phyloP scores from a whole-genome alignment of 2,797 vertebrate species.

The Hemibagrus guttatus region DNA sequence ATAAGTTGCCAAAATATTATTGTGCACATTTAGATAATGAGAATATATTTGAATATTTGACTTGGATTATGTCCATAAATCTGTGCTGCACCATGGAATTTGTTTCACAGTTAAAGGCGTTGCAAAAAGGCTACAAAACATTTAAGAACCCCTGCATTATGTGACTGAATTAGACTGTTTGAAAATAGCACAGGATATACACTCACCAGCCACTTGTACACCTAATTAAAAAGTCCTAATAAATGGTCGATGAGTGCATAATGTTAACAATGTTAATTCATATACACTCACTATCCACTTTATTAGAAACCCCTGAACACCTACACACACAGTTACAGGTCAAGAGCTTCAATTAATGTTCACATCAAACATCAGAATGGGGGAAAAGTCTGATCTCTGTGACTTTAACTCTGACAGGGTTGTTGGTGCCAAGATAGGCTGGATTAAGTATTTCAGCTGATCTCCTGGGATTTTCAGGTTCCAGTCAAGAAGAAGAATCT shows the following conservation, averaged over 20 bases:
- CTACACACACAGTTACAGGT: background rate
- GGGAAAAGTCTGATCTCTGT: too few relatives aligned
- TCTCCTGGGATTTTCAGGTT: too few relatives aligned
- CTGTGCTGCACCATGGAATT: background rate
- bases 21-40: background rate
- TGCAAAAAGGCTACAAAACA: background rate
- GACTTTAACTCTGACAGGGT: too few relatives aligned
- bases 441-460: too few relatives aligned
- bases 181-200: background rate
- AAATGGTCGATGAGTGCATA: background rate
- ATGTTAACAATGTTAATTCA: background rate
- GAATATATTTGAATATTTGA: background rate
- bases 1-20: background rate
- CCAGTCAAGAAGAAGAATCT: too few relatives aligned
- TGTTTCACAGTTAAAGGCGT: background rate
- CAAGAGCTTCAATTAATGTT: too few relatives aligned
- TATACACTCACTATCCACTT: background rate
- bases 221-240: background rate
- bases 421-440: too few relatives aligned
- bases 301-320: background rate
- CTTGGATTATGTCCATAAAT: background rate
- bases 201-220: background rate
- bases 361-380: too few relatives aligned
- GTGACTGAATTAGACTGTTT: background rate
- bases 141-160: background rate